Conservation (phyloP, 2,797 vertebrate species). For the Macroramphosus scolopax region DNA sequence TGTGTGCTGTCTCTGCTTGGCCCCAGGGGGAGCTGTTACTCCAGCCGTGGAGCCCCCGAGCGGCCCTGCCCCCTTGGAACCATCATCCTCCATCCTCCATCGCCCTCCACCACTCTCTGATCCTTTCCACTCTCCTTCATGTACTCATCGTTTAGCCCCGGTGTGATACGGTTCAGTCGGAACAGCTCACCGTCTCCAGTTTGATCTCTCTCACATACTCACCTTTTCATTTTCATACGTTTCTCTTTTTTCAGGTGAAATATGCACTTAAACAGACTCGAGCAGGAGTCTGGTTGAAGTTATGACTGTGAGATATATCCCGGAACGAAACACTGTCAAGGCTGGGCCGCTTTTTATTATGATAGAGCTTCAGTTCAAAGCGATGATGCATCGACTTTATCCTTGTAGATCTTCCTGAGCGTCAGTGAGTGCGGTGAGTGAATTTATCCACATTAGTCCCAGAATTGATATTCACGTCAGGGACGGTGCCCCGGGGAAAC, state of each 20-base stretch:
- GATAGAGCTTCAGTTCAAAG: too few species aligned
- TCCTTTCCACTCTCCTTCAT: neutral
- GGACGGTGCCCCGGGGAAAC: neutral
- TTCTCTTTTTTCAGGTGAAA: slow-evolving; percentile 28
- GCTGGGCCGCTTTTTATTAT: slow-evolving; percentile 5
- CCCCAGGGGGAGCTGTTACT: slow-evolving; percentile 75
- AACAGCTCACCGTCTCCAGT: neutral
- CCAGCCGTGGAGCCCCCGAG: slow-evolving; percentile 41
- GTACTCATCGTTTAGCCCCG: neutral
- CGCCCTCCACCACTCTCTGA: slow-evolving; percentile 1
- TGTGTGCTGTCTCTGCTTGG: slow-evolving; percentile 42
- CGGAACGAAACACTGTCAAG: slow-evolving; percentile 24
- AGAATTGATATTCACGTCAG: slow-evolving; percentile 32
- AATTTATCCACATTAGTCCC: slow-evolving; percentile 5
- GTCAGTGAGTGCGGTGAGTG: slow-evolving; percentile 27
- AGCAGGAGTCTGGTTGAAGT: slow-evolving; percentile 45
- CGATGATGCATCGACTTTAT: too few species aligned
- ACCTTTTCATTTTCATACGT: too few species aligned
- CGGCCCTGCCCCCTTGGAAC: slow-evolving; percentile 16
- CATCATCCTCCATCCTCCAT: slow-evolving; percentile 11
- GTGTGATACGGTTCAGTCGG: neutral
- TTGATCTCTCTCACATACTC: neutral
- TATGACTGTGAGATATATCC: slow-evolving; percentile 43
- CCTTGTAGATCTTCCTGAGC: too few species aligned
- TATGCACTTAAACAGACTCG: slow-evolving; percentile 41